Conservation (phyloP, 1,140 invertebrate species). For the Steinernema khuongi region DNA sequence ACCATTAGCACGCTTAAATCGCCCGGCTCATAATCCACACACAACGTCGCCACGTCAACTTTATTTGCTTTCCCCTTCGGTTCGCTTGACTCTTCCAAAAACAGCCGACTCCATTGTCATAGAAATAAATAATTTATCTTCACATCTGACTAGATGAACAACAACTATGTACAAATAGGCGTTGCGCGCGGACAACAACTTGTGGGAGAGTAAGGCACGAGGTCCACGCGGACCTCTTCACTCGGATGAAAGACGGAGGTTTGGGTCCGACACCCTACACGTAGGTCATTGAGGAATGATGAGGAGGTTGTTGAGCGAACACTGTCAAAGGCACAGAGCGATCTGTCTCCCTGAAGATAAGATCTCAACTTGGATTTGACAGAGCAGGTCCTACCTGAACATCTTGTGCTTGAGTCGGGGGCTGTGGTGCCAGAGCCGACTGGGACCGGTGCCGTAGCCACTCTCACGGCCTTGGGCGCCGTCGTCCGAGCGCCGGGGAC, state of each 20-base stretch:
- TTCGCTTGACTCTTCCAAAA: too few species aligned
- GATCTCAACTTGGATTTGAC: neutral
- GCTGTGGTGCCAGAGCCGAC: slow-evolving; percentile 8
- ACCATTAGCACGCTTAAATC: too few species aligned
- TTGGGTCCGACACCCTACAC: neutral
- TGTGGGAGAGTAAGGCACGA: neutral
- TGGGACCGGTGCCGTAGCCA: slow-evolving; percentile 8
- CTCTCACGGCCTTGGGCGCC: neutral
- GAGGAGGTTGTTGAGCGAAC: neutral
- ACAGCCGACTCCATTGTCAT: neutral
- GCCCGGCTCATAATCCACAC: too few species aligned
- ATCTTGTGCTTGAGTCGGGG: neutral
- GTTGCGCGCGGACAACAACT: neutral
- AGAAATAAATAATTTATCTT: slow-evolving; percentile 11
- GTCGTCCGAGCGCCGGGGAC: neutral
- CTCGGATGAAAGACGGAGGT: neutral
- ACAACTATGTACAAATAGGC: neutral
- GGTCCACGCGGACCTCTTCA: neutral
- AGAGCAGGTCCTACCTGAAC: neutral
- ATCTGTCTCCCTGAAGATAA: neutral
- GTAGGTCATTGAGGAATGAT: slow-evolving; percentile 13
- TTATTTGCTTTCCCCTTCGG: too few species aligned
- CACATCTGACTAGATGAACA: slow-evolving; percentile 3
- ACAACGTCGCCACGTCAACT: too few species aligned
- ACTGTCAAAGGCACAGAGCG: neutral